phyloP scores from a whole-genome alignment of 2,888 invertebrate species.

The Thecophora atra region DNA sequence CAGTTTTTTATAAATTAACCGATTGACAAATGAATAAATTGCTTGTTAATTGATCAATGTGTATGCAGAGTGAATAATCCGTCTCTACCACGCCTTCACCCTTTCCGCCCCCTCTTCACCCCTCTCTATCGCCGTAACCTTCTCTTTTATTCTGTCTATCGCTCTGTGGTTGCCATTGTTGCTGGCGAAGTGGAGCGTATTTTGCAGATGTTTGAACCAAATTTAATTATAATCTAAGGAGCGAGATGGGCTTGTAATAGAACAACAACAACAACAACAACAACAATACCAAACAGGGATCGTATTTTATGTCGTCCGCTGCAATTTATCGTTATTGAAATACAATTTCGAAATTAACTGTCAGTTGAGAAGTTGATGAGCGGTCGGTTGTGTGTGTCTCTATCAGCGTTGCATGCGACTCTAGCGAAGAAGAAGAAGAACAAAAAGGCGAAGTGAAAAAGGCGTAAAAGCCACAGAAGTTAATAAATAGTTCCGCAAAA shows the following conservation, averaged over 20 bases:
- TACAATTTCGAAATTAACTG: slow-evolving; percentile 65
- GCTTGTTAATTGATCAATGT: slow-evolving; percentile 67
- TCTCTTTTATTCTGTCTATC: background rate
- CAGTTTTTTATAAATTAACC: slow-evolving; percentile 62
- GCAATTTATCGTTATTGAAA: slow-evolving; percentile 63
- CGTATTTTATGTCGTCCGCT: slow-evolving; percentile 56
- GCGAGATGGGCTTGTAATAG: slow-evolving; percentile 44
- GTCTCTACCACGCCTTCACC: too few relatives aligned
- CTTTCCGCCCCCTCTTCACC: too few relatives aligned
- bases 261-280: slow-evolving; percentile 27
- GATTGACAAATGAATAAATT: slow-evolving; percentile 67
- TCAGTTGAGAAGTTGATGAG: slow-evolving; percentile 51
- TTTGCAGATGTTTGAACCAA: slow-evolving; percentile 49
- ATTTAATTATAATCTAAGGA: slow-evolving; percentile 60
- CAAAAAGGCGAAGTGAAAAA: background rate
- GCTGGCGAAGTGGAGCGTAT: slow-evolving; percentile 12
- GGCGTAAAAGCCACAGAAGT: background rate
- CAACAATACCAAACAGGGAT: slow-evolving; percentile 36
- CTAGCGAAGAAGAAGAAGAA: background rate
- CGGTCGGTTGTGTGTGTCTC: background rate
- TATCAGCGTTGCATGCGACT: background rate
- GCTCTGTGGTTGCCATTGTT: too few relatives aligned
- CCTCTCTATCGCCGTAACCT: background rate
- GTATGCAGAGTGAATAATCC: slow-evolving; percentile 43
- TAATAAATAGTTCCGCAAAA: too few relatives aligned